These are phyloP conservation scores for Strigamia transsilvanica DNA, from an alignment of 2,888 invertebrate genomes.

Conservation along the genomic window DNA sequence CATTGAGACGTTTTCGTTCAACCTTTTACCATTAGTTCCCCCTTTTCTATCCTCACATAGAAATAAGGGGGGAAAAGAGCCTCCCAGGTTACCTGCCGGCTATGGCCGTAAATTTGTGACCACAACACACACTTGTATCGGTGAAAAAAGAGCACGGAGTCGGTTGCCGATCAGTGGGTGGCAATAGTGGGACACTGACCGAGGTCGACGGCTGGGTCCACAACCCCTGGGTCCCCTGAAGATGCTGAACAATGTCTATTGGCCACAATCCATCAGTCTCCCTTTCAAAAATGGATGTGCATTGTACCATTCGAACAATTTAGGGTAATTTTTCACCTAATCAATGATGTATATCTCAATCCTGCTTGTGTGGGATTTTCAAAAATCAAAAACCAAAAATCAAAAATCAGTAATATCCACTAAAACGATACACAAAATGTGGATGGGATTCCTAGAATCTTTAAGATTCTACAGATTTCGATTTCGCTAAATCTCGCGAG, in stretches of 20 bases:
- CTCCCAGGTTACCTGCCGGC: constrained; percentile 16
- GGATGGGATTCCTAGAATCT: too few relatives aligned
- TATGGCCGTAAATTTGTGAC: constrained; percentile 5
- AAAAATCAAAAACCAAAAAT: too few relatives aligned
- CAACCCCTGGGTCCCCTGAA: constrained; percentile 29
- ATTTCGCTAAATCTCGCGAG: too few relatives aligned
- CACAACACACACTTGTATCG: constrained; percentile 13
- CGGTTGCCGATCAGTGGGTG: constrained; percentile 31
- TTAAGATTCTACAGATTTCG: too few relatives aligned
- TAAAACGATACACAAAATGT: too few relatives aligned
- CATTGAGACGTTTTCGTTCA: constrained; percentile 18
- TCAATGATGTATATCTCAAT: constrained; percentile 26
- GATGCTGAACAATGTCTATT: neutral
- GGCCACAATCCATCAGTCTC: constrained; percentile 35
- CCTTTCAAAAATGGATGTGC: neutral
- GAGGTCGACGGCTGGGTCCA: neutral
- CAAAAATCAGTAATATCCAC: too few relatives aligned
- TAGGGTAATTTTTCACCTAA: constrained; percentile 13
- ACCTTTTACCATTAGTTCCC: constrained; percentile 11
- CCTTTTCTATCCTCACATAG: neutral
- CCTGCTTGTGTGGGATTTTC: neutral
- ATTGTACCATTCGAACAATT: neutral
- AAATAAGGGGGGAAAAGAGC: neutral
- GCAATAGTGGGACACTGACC: constrained; percentile 9
- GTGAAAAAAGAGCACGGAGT: constrained; percentile 11